Base-by-base conservation (phyloP, 2,888 invertebrate genomes). In the Epinotia ramella region DNA sequence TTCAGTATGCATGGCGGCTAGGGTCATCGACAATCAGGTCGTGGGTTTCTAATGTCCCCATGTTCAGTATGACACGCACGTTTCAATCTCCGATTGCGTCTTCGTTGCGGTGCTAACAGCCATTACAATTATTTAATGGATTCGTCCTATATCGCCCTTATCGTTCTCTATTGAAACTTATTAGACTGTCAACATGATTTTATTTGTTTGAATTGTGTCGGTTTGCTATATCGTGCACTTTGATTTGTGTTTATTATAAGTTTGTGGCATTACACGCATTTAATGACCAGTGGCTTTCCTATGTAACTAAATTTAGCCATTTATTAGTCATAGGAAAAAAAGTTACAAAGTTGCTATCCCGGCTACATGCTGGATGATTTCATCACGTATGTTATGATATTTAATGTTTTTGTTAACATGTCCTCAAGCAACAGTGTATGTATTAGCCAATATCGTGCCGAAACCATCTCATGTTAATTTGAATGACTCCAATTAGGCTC, bases 41-140 rank as follows among this genome's bases (percentile, higher is more conserved):
- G 82, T 80, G 80, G 81, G 80, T 86, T 84, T 84, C 84, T 84
- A 83, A 82, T 81, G 79, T 75, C 78, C 77, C 24, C 60, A 70
- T 63, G 73, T 67, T 67, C 63, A 63, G 76, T 79, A 80, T 78
- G 64, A 82, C 81, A 74, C 71, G 77, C 59, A 77, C 81, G 83
- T 83, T 81, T 77, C 77, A 81, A 83, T 82, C 77, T 79, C 78
- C 77, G 73, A 83, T 75, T 67, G 71, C 67, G 44, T 28, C 65
- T 73, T 46, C 69, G 73, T 74, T 86, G 84, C 82, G 84, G 82
- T 86, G 85, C 84, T 83, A 83, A 84, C 83, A 85, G 83, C 84
- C 83, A 81, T 81, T 83, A 80, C 80, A 81, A 81, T 86, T 84
- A 87, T 86, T 83, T 86, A 83, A 88, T 88, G 81, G 86, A 89